Evolutionary conservation across 2,797 vertebrate species (phyloP), one percentile per base, ranked within the genome.

Genomic region (Cetoscarus ocellatus): DNA sequence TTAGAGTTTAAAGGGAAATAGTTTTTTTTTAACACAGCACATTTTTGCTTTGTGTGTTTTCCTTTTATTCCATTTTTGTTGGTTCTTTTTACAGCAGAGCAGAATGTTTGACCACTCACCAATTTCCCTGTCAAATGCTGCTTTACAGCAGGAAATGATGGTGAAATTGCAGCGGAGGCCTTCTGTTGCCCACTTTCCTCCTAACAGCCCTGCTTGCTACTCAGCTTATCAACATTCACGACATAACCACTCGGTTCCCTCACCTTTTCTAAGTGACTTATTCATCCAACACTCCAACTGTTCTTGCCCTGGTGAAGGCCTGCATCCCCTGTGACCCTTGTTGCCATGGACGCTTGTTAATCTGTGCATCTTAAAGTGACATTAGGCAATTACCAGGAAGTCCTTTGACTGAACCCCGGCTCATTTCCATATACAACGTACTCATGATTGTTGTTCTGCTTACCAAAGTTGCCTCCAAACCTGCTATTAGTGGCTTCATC

Each of bases 401-500:
- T 54, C 70, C 59, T 68, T 45, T 64, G 52, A 75, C 70, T 18
- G 44, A 52, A 53, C 66, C n/a, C 72, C 67, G 74, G 43, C 75
- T 75, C 45, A 43, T 85, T 85, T 77, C 51, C 43, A 65, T 61
- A 69, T 61, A 50, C 15, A 66, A 68, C 82, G 86, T 86, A 68
- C 73, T 82, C 70, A 73, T 77, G 75, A 84, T 76, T 62, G 75
- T 81, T 84, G 44, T 60, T 81, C 80, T 56, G 50, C 77, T 85
- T 64, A 68, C 63, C 51, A 80, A 82, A 71, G 78, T 53, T 80
- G 61, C 66, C 52, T 74, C 64, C 53, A 70, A 74, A 85, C 75
- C 57, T 67, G 73, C 80, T 80, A 87, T 89, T 86, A 87, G 68
- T 52, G 52, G 38, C 67, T 79, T 90, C 84, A 89, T 88, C 86